Conservation (phyloP, 23 tunicate species). For the Aplidium turbinatum region DNA sequence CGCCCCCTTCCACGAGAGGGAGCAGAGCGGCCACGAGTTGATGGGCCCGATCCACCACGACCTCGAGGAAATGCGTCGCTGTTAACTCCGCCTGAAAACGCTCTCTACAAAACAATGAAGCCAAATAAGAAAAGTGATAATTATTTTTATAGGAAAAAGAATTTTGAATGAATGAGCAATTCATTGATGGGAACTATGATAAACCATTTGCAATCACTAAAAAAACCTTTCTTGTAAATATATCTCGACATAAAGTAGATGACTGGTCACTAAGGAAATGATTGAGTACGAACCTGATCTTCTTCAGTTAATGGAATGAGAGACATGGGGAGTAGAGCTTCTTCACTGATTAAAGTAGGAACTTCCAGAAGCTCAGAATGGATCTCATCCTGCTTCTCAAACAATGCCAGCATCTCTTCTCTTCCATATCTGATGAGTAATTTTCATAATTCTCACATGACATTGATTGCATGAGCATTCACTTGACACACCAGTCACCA, state of each 20-base stretch:
- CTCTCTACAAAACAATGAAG: conserved; percentile 40
- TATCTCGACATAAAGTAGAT: no score
- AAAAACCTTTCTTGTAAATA: no score
- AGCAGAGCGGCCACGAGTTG: conserved; percentile 66
- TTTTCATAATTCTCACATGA: neutral
- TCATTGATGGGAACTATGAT: no score
- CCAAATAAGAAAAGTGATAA: no score
- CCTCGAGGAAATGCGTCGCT: conserved; percentile 36
- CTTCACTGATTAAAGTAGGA: conserved; percentile 64
- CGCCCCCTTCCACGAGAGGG: conserved; percentile 83
- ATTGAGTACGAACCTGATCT: conserved; percentile 50
- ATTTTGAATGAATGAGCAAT: no score
- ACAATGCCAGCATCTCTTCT: conserved; percentile 85
- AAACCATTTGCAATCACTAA: no score
- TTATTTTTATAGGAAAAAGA: no score
- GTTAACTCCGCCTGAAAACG: conserved; percentile 65
- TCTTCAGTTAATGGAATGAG: conserved; percentile 71
- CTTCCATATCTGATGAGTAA: conserved; percentile 88
- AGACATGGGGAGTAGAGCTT: conserved; percentile 55
- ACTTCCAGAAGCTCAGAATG: conserved; percentile 67
- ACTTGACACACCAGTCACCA: no score
- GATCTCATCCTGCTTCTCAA: conserved; percentile 46
- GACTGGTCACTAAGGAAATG: no score
- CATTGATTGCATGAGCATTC: neutral
- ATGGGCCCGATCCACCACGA: conserved; percentile 41